Evolutionary conservation across 1,140 invertebrate genomes (phyloP).

Genomic region (Pemphigus obesinymphae): DNA sequence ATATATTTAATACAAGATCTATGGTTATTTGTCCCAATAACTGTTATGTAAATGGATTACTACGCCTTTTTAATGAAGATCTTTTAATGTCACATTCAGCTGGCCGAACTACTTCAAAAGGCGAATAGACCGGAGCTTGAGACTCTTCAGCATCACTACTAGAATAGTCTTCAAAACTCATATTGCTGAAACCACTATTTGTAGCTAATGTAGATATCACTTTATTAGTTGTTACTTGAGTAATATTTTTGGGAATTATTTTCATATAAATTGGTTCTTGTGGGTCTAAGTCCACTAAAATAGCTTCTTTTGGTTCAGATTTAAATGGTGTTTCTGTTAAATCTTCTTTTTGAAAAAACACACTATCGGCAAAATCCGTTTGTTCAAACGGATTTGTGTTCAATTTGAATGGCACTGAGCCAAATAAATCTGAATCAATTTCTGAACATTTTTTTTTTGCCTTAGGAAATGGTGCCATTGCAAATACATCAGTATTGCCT

Average conservation of each 20-base stretch:
- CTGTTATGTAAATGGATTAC: slow-evolving; percentile 62
- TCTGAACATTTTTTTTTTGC: slow-evolving; percentile 29
- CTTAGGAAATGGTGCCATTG: slow-evolving; percentile 37
- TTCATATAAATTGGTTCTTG: slow-evolving; percentile 47
- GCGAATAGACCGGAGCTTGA: slow-evolving; percentile 46
- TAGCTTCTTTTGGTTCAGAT: slow-evolving; percentile 41
- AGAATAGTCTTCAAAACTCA: slow-evolving; percentile 74
- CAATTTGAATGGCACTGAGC: slow-evolving; percentile 59
- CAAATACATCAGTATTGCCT: slow-evolving; percentile 45
- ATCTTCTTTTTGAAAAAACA: slow-evolving; percentile 30
- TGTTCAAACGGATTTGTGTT: slow-evolving; percentile 48
- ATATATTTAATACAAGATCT: not conserved
- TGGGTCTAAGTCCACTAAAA: slow-evolving; percentile 44
- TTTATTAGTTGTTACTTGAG: slow-evolving; percentile 44
- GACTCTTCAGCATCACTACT: slow-evolving; percentile 56
- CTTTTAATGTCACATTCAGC: slow-evolving; percentile 60
- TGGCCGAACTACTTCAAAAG: slow-evolving; percentile 59
- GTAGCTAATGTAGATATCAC: slow-evolving; percentile 4
- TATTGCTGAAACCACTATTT: slow-evolving; percentile 63
- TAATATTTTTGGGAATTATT: slow-evolving; percentile 46
- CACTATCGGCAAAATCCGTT: slow-evolving; percentile 43
- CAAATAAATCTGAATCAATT: slow-evolving; percentile 56
- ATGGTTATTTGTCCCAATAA: not conserved
- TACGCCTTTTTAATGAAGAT: slow-evolving; percentile 61
- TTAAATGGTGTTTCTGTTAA: slow-evolving; percentile 29